These are phyloP conservation scores for Notocelia uddmanniana DNA, from an alignment of 2,888 invertebrate genomes.

Conservation along the genomic window DNA sequence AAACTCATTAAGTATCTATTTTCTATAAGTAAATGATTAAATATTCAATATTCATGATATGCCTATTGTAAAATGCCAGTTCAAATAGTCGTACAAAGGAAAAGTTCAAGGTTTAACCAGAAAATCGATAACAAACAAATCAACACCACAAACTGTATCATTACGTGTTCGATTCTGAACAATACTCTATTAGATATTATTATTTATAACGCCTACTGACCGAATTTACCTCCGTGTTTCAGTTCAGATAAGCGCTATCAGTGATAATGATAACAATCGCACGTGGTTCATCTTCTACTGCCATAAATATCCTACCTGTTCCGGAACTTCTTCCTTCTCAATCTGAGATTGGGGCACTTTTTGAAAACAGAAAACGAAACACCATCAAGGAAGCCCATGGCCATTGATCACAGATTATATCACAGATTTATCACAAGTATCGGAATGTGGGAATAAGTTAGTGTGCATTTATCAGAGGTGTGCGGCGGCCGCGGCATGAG, in stretches of 20 bases:
- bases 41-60: not conserved
- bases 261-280: conserved; percentile 49
- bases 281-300: conserved; percentile 44
- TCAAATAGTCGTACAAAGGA: conserved; percentile 2
- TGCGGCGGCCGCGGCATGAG: conserved; percentile 62
- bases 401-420: conserved; percentile 44
- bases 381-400: conserved; percentile 48
- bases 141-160: conserved; percentile 20
- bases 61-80: not conserved
- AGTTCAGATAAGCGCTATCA: conserved; percentile 38
- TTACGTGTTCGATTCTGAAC: conserved; percentile 22
- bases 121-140: conserved; percentile 41
- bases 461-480: conserved; percentile 63
- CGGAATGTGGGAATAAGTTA: conserved; percentile 50
- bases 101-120: conserved; percentile 37
- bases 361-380: conserved; percentile 48
- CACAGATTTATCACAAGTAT: conserved; percentile 48
- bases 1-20: not conserved
- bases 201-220: conserved; percentile 7
- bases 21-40: not conserved
- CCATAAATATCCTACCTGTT: conserved; percentile 43
- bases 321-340: conserved; percentile 35
- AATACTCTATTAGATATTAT: conserved; percentile 25
- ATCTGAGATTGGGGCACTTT: conserved; percentile 47
- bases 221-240: conserved; percentile 23